Evolutionary conservation across 2,888 invertebrate genomes (phyloP), one percentile per base, ranked within the genome.

Genomic region (Tetropium fuscum): DNA sequence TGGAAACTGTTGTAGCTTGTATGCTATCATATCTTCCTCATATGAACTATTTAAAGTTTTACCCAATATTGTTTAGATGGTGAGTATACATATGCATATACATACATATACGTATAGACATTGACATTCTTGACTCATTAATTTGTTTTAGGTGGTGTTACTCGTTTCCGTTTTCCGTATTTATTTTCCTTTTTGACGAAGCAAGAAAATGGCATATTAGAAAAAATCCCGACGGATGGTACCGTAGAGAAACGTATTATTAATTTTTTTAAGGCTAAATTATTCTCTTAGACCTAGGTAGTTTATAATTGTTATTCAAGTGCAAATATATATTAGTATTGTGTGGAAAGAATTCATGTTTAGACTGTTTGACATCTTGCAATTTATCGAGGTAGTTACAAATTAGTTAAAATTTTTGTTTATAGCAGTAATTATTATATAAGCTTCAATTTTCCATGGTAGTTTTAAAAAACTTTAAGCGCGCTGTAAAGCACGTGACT

Each of bases 161-260:
- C 16, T 88, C 90, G 1, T 63, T 89, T 20, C 94, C 94, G 3
- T 95, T 92, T 79, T 88, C 90, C 67, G 63, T 91, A 25, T 83
- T 91, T 25, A 93, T 95, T 81, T 87, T 94, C 66, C 70, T 88
- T 7, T 90, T 88, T 66, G 94, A 95, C 74, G 94, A 94, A 80
- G 72, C 87, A n/a, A 85, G 94, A 65, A 88, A 92, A 72, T 89
- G 86, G 76, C 83, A 91, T 67, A 87, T 94, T 48, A 85, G 94
- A 63, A 86, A 86, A 68, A 85, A 87, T 74, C 85, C 88, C 1
- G 88, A 89, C 1, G 86, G 89, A 65, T 94, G 90, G 89, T 84
- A 92, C 32, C 91, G 91, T 78, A 78, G 84, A 64, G 92, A 93
- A 81, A 92, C 91, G 27, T 93, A 92, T 77, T 94, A 92, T 74